Conservation (phyloP, 1,140 invertebrate genomes). For the Eupeodes corollae region DNA sequence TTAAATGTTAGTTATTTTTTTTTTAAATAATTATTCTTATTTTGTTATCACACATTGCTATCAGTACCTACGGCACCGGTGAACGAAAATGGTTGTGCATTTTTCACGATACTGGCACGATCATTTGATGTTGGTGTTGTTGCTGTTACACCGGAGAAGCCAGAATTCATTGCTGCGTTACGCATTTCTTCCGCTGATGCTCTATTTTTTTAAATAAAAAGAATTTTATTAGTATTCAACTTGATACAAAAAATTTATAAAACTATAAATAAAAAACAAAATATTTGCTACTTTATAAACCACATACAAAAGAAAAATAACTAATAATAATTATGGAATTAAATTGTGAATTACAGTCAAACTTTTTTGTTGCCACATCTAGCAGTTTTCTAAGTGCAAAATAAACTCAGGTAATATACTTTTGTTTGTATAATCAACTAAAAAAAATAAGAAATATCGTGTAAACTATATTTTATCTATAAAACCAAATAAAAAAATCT, state of each 20-base stretch:
- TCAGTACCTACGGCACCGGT: conserved; percentile 49
- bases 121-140: conserved; percentile 33
- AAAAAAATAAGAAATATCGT: too few species aligned
- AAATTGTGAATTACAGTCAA: neutral
- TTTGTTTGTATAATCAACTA: too few species aligned
- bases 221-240: conserved; percentile 2
- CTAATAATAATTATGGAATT: neutral
- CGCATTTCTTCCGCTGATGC: conserved; percentile 65
- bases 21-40: conserved; percentile 26
- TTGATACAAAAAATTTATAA: neutral
- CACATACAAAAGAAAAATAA: neutral
- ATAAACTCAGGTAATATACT: too few species aligned
- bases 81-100: conserved; percentile 63
- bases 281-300: neutral
- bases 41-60: conserved; percentile 47
- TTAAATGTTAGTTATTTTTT: conserved; percentile 10
- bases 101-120: conserved; percentile 58
- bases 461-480: too few species aligned
- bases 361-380: neutral
- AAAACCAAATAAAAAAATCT: too few species aligned
- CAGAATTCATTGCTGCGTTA: conserved; percentile 44
- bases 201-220: conserved; percentile 39
- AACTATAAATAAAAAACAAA: neutral
- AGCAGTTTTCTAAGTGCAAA: too few species aligned
- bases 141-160: conserved; percentile 11